Evolutionary conservation across 2,888 invertebrate genomes (phyloP), one percentile per base, ranked within the genome.

Genomic region (Noctua janthina): DNA sequence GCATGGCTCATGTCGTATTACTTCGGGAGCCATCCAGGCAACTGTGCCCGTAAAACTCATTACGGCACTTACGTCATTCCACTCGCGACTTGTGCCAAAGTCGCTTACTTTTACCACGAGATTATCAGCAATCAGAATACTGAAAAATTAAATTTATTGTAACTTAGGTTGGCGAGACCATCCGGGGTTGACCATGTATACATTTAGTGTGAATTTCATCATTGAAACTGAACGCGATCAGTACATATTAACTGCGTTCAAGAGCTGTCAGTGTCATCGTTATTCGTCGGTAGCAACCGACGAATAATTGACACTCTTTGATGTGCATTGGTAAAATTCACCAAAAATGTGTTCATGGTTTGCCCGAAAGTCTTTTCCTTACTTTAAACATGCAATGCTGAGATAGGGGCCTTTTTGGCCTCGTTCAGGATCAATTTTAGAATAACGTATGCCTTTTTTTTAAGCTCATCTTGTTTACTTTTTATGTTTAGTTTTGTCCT

Each of bases 1-100:
- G 95, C 99, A 99, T 0, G 98, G 99, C 93, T 99, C 99, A 93
- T 99, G 99, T 82, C 99, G 98, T 88, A 99, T 99, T 66, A 99
- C 99, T 97, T 99, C 99, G 0, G 99, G 99, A 0, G 99, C 99
- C 99, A 99, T 99, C 99, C 99, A 99, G 0, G 99, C 99, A 0
- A 99, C 99, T 0, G 99, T 99, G 66, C 99, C 99, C 4, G 99
- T 99, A 95, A 99, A 99, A 86, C 99, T 95, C 99, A 99, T 99
- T 92, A 99, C 98, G 68, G 99, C 99, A 93, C 99, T 99, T 66
- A 98, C 98, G 93, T 99, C 99, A 94, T 99, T 99, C 98, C 99
- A 99, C 91, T 99, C 99, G 79, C 99, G 98, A 91, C 99, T 98
- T 0, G 99, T 99, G 39, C 99, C 99, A 94, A 99, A 99, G 95